Evolutionary conservation across 2,888 invertebrate genomes (phyloP).

Genomic region (Cremastobaeus sp.): DNA sequence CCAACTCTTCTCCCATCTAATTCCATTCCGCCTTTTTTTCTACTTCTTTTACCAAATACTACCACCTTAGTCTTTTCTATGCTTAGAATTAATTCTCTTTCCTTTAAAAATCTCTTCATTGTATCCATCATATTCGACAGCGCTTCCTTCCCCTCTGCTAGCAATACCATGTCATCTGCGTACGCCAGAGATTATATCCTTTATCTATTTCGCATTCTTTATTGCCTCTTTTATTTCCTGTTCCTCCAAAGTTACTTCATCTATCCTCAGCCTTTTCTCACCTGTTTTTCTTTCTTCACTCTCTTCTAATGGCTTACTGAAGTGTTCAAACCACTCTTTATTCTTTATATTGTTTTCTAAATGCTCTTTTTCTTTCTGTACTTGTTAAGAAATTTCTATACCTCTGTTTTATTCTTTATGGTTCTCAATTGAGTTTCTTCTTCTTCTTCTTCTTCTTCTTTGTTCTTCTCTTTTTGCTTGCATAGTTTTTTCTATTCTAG

Average conservation of each 20-base stretch:
- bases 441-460: background rate
- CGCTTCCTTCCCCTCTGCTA: background rate
- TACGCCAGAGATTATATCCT: background rate
- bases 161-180: background rate
- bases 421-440: background rate
- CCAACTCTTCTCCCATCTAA: background rate
- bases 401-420: background rate
- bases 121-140: background rate
- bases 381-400: background rate
- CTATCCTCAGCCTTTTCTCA: background rate
- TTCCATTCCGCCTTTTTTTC: background rate
- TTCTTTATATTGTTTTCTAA: background rate
- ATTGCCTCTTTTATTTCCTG: background rate
- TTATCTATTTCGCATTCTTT: background rate
- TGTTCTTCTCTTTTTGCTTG: too few relatives aligned
- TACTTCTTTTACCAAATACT: background rate
- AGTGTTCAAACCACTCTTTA: background rate
- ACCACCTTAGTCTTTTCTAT: background rate
- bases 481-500: background rate
- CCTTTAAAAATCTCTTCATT: background rate
- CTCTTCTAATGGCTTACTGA: background rate
- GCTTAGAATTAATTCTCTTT: background rate
- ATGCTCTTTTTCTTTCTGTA: background rate
- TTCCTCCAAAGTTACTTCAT: background rate
- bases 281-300: background rate